Percentiles rank a stretch among this genome's conserved stretches.
Conservation (phyloP, 2,797 vertebrate genomes). For the Sphenodon punctatus region DNA sequence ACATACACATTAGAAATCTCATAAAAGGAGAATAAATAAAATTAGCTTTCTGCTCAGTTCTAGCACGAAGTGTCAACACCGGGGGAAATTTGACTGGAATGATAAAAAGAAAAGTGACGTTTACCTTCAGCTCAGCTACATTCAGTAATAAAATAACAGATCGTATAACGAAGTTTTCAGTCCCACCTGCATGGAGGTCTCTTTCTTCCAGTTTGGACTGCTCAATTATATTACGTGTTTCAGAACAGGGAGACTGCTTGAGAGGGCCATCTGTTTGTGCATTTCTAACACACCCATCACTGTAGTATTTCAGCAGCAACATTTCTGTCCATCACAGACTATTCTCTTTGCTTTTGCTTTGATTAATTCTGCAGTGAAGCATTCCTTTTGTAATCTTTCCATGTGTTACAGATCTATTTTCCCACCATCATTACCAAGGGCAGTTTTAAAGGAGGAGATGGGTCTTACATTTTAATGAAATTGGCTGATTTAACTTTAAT, state of each 20-base stretch:
- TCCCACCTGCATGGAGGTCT: not conserved
- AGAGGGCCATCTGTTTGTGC: not conserved
- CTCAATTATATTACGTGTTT: fast-evolving
- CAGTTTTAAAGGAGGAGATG: not conserved
- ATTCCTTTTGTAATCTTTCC: no score
- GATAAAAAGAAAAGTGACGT: not conserved
- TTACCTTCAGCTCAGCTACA: not conserved
- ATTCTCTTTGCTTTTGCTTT: not conserved
- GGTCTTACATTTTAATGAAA: not conserved
- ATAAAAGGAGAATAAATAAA: not conserved
- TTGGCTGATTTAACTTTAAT: not conserved
- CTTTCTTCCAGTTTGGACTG: not conserved
- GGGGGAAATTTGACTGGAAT: not conserved
- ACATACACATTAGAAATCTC: not conserved
- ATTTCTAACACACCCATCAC: not conserved
- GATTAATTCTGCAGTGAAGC: no score
- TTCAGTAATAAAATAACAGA: not conserved
- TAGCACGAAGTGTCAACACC: not conserved
- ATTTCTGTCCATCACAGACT: not conserved
- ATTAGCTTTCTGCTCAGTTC: not conserved
- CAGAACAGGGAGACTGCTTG: not conserved
- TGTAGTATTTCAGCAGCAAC: not conserved
- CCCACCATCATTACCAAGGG: not conserved
- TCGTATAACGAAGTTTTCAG: not conserved
- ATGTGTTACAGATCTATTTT: no score